Percentiles rank a stretch among this genome's conserved stretches.
Evolutionary conservation across 1,140 invertebrate species (phyloP).

Genomic region (Elymnias hypermnestra): DNA sequence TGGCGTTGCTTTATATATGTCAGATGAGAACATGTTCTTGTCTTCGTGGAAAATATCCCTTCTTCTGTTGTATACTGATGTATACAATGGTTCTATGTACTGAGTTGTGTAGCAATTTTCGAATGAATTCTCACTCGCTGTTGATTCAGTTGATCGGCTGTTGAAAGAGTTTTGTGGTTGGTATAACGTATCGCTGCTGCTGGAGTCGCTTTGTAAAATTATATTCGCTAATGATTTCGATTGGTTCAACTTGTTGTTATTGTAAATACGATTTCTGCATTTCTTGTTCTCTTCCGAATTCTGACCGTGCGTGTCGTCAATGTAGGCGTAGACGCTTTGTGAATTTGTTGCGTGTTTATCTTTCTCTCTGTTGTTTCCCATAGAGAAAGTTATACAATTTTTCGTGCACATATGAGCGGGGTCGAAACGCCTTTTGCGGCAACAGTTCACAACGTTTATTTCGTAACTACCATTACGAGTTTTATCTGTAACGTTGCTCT

Average conservation of each 20-base stretch:
- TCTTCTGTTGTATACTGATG: constrained; percentile 60
- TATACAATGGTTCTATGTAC: constrained; percentile 66
- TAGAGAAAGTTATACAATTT: constrained; percentile 41
- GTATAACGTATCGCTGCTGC: constrained; percentile 69
- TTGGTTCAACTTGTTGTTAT: constrained; percentile 65
- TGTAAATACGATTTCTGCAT: constrained; percentile 57
- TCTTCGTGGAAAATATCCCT: constrained; percentile 70
- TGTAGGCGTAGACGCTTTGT: constrained; percentile 55
- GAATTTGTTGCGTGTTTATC: constrained; percentile 45
- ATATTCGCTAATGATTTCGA: constrained; percentile 73
- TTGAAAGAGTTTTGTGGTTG: constrained; percentile 65
- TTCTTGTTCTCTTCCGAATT: constrained; percentile 57
- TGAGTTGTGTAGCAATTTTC: constrained; percentile 64
- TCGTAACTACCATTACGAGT: constrained; percentile 55
- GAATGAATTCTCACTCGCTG: constrained; percentile 65
- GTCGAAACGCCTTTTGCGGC: constrained; percentile 60
- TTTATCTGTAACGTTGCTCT: constrained; percentile 42
- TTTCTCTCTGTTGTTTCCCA: constrained; percentile 38
- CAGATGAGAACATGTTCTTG: constrained; percentile 57
- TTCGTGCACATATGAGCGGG: constrained; percentile 70
- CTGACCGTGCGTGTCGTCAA: constrained; percentile 41
- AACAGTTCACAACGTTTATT: constrained; percentile 47
- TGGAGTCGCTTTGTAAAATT: constrained; percentile 66
- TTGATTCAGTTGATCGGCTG: constrained; percentile 61
- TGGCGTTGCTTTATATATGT: constrained; percentile 71